Evolutionary conservation across 2,113 vertebrate genomes (phyloP), one percentile per base, ranked within the genome.

Genomic region (Alligator sinensis): DNA sequence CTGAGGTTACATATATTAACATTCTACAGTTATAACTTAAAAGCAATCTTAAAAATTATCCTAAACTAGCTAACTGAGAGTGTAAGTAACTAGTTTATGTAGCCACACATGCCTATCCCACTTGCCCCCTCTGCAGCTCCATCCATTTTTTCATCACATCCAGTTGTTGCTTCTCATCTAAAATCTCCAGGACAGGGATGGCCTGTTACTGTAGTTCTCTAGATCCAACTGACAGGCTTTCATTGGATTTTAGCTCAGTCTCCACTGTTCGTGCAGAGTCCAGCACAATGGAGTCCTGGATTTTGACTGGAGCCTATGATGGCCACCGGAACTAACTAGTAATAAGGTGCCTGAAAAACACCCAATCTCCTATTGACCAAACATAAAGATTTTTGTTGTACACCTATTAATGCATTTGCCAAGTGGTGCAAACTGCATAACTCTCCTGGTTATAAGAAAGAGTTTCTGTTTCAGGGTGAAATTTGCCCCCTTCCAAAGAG

Each of bases 141-240:
- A 28, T 82, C 66, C 70, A 55, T 68, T 92, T 82, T 47, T 82
- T 91, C 1, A 0, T 87, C 60, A 72, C 57, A 86, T 16, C 6
- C 60, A 80, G n/a, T 82, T 84, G 47, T 68, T 88, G 9, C 38
- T 90, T 90, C 74, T 91, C 63, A 66, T 28, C 66, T 91, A 85
- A 78, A 2, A 74, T 5, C 30, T 21, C 58, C 57, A 62, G 57
- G 63, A 92, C 57, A 90, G 91, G 92, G 92, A 77, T 17, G 79
- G 57, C 34, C 34, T 59, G 30, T 75, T 77, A 66, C 38, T 82
- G 89, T 75, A 95, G n/a, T 24, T 16, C 58, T 74, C 14, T 4
- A 1, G 86, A 87, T 22, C 38, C 4, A 80, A 86, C 2, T 4
- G 38, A 86, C 63, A 61, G 25, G 58, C 14, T 81, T 22, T 25